Conservation (phyloP, 2,888 invertebrate genomes). For the Athalia rosae region DNA sequence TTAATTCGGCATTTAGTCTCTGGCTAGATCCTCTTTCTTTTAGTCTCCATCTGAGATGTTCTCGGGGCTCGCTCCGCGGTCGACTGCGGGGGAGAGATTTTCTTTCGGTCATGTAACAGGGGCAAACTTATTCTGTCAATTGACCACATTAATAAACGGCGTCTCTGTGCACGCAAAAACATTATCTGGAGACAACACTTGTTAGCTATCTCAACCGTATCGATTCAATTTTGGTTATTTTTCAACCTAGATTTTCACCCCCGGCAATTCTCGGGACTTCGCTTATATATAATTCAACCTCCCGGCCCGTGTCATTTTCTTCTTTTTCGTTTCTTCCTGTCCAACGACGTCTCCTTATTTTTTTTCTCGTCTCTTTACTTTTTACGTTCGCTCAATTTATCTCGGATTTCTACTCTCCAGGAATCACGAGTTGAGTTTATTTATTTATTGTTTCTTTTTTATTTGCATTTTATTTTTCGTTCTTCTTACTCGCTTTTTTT, state of each 20-base stretch:
- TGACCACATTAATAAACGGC: too few relatives aligned
- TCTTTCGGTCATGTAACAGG: too few relatives aligned
- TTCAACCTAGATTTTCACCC: neutral
- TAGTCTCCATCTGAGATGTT: too few relatives aligned
- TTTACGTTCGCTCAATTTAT: neutral
- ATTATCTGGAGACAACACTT: too few relatives aligned
- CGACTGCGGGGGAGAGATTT: too few relatives aligned
- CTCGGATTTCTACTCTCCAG: neutral
- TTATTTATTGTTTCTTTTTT: slow-evolving; percentile 25
- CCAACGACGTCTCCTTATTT: neutral
- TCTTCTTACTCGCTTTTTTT: neutral
- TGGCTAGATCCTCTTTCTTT: too few relatives aligned
- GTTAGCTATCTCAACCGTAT: too few relatives aligned
- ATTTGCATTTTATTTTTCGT: slow-evolving; percentile 1
- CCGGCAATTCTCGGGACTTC: too few relatives aligned
- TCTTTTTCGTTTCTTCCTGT: neutral
- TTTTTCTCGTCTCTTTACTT: neutral
- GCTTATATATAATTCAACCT: neutral
- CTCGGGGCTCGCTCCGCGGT: too few relatives aligned
- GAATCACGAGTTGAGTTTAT: neutral
- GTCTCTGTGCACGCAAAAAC: too few relatives aligned
- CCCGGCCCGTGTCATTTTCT: neutral
- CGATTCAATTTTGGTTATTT: neutral
- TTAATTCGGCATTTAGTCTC: too few relatives aligned
- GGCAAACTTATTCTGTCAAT: too few relatives aligned